Conservation (phyloP, 2,797 vertebrate genomes). For the Tenualosa thibaudeaui region DNA sequence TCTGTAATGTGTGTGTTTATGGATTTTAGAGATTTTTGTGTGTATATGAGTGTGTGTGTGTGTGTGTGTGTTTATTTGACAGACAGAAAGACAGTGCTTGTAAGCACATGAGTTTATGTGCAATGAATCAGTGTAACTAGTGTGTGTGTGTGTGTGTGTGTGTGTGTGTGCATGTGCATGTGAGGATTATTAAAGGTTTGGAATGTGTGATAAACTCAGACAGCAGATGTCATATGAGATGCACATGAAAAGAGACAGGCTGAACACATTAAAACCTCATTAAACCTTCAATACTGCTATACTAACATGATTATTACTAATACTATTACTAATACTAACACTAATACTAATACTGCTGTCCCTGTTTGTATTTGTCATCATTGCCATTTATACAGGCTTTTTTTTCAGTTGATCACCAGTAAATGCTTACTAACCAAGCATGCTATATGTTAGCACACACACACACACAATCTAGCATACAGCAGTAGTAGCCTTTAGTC, state of each 20-base stretch:
- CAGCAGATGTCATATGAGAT: constrained; percentile 30
- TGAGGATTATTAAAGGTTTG: constrained; percentile 35
- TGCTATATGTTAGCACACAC: too few species aligned
- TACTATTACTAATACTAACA: too few species aligned
- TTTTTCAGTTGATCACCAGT: too few species aligned
- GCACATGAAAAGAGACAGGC: constrained; percentile 24
- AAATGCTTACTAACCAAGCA: too few species aligned
- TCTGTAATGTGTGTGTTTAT: constrained; percentile 43
- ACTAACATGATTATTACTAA: too few species aligned
- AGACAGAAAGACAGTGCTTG: background rate
- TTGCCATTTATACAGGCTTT: too few species aligned
- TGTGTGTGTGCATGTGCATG: background rate
- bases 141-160: background rate
- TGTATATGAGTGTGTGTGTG: constrained; percentile 23
- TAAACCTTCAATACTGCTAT: too few species aligned
- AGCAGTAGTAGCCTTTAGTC: too few species aligned
- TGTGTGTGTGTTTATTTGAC: constrained; percentile 11
- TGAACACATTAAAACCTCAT: background rate
- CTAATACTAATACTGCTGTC: too few species aligned
- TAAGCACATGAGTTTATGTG: background rate
- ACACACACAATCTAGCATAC: too few species aligned
- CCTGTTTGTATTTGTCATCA: too few species aligned
- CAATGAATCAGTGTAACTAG: background rate
- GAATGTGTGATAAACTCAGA: constrained; percentile 27
- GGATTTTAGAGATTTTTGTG: constrained; percentile 43